Percentiles rank a stretch among this genome's conserved stretches.
phyloP scores from a whole-genome alignment of 2,797 vertebrate species.

The Catostomus latipinnis region DNA sequence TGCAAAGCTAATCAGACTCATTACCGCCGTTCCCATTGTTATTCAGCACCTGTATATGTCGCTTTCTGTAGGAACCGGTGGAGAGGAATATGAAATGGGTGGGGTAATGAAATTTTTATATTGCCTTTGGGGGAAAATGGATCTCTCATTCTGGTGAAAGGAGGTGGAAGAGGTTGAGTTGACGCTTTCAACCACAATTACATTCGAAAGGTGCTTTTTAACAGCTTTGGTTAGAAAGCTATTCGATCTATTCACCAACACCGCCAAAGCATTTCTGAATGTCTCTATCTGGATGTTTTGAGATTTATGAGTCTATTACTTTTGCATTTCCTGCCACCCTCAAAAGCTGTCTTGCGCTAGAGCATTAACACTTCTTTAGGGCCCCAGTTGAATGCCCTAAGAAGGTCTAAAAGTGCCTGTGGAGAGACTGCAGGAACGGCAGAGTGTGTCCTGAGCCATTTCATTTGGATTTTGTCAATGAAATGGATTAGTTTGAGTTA shows the following conservation, averaged over 20 bases:
- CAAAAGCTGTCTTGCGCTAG: constrained; percentile 22
- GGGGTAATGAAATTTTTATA: constrained; percentile 46
- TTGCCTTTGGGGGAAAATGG: constrained; percentile 33
- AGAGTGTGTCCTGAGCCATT: constrained; percentile 12
- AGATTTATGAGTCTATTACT: constrained; percentile 15
- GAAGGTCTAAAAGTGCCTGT: not conserved
- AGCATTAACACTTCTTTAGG: constrained; percentile 22
- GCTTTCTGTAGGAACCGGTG: not conserved
- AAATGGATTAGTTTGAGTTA: constrained; percentile 28
- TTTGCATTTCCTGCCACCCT: constrained; percentile 6
- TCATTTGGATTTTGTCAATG: constrained; percentile 1
- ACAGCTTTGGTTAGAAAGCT: not conserved
- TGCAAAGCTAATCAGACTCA: constrained; percentile 43
- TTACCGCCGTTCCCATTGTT: not conserved
- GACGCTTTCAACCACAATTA: constrained; percentile 20
- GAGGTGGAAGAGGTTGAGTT: constrained; percentile 42
- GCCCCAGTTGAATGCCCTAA: constrained; percentile 6
- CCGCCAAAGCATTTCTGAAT: constrained; percentile 20
- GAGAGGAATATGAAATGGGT: not conserved
- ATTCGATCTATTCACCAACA: constrained; percentile 29
- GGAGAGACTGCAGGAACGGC: too few relatives aligned
- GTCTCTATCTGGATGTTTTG: constrained; percentile 23
- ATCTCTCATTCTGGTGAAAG: constrained; percentile 33
- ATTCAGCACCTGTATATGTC: constrained; percentile 29
- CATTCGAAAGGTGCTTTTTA: not conserved